phyloP scores from a whole-genome alignment of 2,113 vertebrate genomes.

The Dipodomys merriami region DNA sequence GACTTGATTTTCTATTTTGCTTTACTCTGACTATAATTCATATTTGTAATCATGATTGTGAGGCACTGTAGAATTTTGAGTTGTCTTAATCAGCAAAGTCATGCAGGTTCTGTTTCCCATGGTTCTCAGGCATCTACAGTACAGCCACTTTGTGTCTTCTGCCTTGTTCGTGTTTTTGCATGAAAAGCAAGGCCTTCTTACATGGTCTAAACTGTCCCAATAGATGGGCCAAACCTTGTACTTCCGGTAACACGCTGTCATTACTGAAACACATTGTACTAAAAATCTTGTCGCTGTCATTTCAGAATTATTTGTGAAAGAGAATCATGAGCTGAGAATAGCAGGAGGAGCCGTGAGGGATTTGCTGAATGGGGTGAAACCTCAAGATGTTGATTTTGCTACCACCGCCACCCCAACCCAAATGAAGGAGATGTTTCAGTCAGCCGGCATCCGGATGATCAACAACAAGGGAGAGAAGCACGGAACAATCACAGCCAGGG shows the following conservation, averaged over 20 bases:
- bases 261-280: not conserved
- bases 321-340: constrained; percentile 93
- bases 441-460: constrained; percentile 93
- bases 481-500: constrained; percentile 96
- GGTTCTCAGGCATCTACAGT: not conserved
- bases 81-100: not conserved
- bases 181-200: too few species aligned
- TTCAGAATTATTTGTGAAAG: constrained; percentile 92
- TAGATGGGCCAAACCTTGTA: not conserved
- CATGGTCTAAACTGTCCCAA: too few species aligned
- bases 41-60: not conserved
- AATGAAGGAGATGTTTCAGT: constrained; percentile 95
- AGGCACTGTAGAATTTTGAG: not conserved
- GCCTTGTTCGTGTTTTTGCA: not conserved
- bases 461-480: constrained; percentile 98
- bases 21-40: not conserved
- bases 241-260: not conserved
- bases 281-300: not conserved
- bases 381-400: constrained; percentile 96
- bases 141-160: not conserved
- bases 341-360: constrained; percentile 97
- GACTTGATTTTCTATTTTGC: not conserved
- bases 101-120: not conserved
- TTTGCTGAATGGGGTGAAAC: constrained; percentile 91
- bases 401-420: constrained; percentile 95